Conservation (phyloP, 2,888 invertebrate genomes). For the Heliconius cydno region DNA sequence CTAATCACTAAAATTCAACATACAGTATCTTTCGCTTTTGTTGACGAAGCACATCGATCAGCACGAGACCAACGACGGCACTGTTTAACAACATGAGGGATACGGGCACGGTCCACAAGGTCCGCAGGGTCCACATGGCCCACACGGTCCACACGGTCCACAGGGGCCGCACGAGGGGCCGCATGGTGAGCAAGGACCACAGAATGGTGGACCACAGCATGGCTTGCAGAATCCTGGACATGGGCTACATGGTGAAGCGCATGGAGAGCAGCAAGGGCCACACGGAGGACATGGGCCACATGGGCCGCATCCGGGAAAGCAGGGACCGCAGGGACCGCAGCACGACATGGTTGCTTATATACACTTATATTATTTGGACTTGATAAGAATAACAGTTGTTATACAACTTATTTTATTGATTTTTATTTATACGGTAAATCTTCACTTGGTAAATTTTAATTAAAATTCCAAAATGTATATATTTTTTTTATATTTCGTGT, state of each 20-base stretch:
- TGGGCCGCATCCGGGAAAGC: conserved; percentile 17
- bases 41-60: conserved; percentile 32
- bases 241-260: conserved; percentile 13
- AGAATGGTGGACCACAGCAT: conserved; percentile 32
- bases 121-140: conserved; percentile 42
- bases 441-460: conserved; percentile 29
- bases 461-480: conserved; percentile 1
- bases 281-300: conserved; percentile 18
- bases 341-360: conserved; percentile 27
- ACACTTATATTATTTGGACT: neutral
- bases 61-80: conserved; percentile 45
- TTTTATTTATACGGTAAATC: conserved; percentile 5
- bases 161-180: conserved; percentile 26
- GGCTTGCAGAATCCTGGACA: conserved; percentile 37
- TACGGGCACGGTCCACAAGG: conserved; percentile 35
- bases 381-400: conserved; percentile 12
- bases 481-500: conserved; percentile 31
- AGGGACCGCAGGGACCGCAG: conserved; percentile 26
- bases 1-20: conserved; percentile 21
- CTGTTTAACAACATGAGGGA: conserved; percentile 8
- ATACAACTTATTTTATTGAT: conserved; percentile 1
- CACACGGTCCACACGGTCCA: conserved; percentile 45
- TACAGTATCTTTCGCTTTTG: conserved; percentile 3
- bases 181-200: conserved; percentile 40
- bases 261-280: conserved; percentile 19